phyloP scores from a whole-genome alignment of 1,140 invertebrate genomes.

The Globodera ellingtonae region DNA sequence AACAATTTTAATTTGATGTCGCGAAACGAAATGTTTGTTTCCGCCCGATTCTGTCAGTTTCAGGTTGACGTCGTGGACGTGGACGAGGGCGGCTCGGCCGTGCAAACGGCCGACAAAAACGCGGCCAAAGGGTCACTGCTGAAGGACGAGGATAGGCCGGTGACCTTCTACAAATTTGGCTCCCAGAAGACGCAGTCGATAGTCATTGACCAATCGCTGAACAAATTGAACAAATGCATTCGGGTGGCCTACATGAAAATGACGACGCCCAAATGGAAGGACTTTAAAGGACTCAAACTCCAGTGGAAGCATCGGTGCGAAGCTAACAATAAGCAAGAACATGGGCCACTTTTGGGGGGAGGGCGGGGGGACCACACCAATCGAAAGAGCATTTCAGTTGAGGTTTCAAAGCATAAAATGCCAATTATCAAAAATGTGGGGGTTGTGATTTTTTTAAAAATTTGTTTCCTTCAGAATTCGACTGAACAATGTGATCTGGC shows the following conservation, averaged over 20 bases:
- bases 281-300: slow-evolving; percentile 94
- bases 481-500: slow-evolving; percentile 99
- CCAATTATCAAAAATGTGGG: background rate
- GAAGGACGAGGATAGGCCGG: slow-evolving; percentile 61
- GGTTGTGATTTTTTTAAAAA: background rate
- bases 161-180: slow-evolving; percentile 65
- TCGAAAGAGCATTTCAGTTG: too few species aligned
- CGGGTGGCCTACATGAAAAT: slow-evolving; percentile 65
- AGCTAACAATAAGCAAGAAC: background rate
- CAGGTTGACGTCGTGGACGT: slow-evolving; percentile 65
- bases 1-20: background rate
- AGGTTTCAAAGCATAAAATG: background rate
- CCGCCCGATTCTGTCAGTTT: slow-evolving; percentile 10
- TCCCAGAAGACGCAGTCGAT: slow-evolving; percentile 64
- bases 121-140: slow-evolving; percentile 15
- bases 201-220: slow-evolving; percentile 63
- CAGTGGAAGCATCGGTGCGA: slow-evolving; percentile 83
- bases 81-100: slow-evolving; percentile 34
- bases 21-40: too few species aligned
- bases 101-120: slow-evolving; percentile 36
- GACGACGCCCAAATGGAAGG: slow-evolving; percentile 99
- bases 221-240: slow-evolving; percentile 65
- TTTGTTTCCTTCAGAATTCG: slow-evolving; percentile 74
- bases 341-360: too few species aligned
- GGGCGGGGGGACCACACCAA: too few species aligned